Percentiles rank a stretch among this genome's conserved stretches.
Conservation (phyloP, 1,140 invertebrate species). For the Pseudomyrmex pallidus region DNA sequence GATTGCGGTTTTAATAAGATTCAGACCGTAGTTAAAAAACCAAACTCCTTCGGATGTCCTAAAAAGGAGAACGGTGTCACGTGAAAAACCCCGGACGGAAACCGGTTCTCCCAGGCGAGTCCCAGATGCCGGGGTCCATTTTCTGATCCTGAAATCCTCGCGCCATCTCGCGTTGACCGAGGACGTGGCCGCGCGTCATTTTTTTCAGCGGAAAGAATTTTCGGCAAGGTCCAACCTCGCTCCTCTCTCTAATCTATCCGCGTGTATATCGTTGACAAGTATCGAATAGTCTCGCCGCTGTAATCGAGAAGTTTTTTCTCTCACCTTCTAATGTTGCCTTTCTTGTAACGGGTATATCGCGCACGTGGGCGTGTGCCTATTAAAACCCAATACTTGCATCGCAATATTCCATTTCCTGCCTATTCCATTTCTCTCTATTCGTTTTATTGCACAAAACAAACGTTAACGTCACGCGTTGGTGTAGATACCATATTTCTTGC, state of each 20-base stretch:
- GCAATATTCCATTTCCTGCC: neutral
- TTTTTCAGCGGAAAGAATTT: constrained; percentile 55
- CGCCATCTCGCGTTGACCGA: constrained; percentile 17
- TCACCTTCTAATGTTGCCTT: neutral
- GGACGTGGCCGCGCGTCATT: constrained; percentile 19
- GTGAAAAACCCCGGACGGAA: constrained; percentile 52
- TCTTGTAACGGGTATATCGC: constrained; percentile 7
- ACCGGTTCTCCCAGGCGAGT: constrained; percentile 69
- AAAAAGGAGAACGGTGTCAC: constrained; percentile 71
- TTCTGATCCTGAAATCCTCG: constrained; percentile 71
- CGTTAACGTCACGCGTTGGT: neutral
- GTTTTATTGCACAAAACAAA: neutral
- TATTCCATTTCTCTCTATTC: neutral
- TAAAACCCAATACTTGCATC: neutral
- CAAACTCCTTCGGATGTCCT: constrained; percentile 53
- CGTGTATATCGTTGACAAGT: constrained; percentile 37
- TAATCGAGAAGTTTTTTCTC: constrained; percentile 57
- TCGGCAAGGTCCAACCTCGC: constrained; percentile 5
- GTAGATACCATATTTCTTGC: no score
- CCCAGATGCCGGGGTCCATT: constrained; percentile 57
- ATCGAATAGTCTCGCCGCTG: constrained; percentile 43
- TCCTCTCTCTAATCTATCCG: neutral
- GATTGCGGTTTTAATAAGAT: constrained; percentile 42
- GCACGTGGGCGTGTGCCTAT: neutral
- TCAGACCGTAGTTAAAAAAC: constrained; percentile 30